Percentiles rank a stretch among this genome's conserved stretches.
Evolutionary conservation across 2,888 invertebrate species (phyloP).

Genomic region (Cantharis rufa): DNA sequence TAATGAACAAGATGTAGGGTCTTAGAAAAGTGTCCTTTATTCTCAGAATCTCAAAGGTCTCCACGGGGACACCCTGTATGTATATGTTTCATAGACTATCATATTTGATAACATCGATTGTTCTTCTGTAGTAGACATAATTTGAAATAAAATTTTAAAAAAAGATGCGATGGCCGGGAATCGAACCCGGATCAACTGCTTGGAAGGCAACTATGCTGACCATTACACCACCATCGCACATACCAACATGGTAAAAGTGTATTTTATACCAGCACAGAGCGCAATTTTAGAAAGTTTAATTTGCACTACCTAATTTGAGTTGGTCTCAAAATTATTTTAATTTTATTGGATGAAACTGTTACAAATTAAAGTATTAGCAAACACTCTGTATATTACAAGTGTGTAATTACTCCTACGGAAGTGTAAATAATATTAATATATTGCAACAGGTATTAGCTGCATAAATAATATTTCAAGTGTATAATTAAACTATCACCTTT

Average conservation of each 20-base stretch:
- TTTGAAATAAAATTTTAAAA: neutral
- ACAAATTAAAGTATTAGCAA: too few relatives aligned
- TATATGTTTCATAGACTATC: too few relatives aligned
- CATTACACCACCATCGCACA: conserved; percentile 57
- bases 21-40: too few relatives aligned
- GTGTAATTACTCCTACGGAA: neutral
- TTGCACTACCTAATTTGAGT: too few relatives aligned
- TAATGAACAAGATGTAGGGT: too few relatives aligned
- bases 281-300: too few relatives aligned
- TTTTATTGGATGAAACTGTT: too few relatives aligned
- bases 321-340: too few relatives aligned
- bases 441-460: neutral
- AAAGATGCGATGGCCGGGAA: conserved; percentile 56
- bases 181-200: conserved; percentile 59
- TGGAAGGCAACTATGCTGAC: conserved; percentile 58
- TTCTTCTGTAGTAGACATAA: too few relatives aligned
- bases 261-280: neutral
- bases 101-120: too few relatives aligned
- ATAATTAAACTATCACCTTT: neutral
- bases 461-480: neutral
- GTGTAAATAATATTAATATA: neutral
- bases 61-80: too few relatives aligned
- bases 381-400: neutral
- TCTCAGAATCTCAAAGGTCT: too few relatives aligned
- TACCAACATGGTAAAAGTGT: neutral